Evolutionary conservation across 2,113 vertebrate species (phyloP).

Genomic region (Panthera tigris): DNA sequence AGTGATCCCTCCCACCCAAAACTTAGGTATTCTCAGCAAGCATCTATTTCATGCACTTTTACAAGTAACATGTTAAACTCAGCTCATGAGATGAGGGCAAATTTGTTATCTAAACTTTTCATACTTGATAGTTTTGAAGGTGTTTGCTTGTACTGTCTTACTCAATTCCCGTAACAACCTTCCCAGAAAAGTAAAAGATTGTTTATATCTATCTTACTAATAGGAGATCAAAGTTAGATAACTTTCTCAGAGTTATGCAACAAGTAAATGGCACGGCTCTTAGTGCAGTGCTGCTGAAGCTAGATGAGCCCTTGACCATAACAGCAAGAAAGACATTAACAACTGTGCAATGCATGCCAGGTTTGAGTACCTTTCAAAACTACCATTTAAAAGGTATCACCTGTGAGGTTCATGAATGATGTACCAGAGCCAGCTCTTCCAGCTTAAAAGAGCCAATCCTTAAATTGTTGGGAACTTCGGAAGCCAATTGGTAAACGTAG

Average conservation of each 20-base stretch:
- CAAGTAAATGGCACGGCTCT: neutral
- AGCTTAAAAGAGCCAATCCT: neutral
- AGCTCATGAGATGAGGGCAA: neutral
- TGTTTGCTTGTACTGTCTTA: neutral
- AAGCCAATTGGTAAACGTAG: neutral
- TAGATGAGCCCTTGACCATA: neutral
- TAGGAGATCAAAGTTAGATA: neutral
- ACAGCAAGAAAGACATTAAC: neutral
- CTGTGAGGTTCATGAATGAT: neutral
- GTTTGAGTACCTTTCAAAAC: neutral
- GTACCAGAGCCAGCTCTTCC: neutral
- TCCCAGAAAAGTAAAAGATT: neutral
- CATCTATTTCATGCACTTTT: neutral
- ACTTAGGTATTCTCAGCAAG: neutral
- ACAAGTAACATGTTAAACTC: neutral
- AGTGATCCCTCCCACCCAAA: neutral
- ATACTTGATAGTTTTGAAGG: neutral
- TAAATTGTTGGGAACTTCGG: neutral
- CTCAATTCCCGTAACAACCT: neutral
- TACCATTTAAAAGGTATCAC: neutral
- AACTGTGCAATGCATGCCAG: neutral
- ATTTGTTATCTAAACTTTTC: neutral
- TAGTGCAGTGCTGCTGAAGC: neutral
- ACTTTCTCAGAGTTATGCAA: neutral
- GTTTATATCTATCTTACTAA: neutral